Evolutionary conservation across 1,140 invertebrate genomes (phyloP).

Genomic region (Luehdorfia chinensis): DNA sequence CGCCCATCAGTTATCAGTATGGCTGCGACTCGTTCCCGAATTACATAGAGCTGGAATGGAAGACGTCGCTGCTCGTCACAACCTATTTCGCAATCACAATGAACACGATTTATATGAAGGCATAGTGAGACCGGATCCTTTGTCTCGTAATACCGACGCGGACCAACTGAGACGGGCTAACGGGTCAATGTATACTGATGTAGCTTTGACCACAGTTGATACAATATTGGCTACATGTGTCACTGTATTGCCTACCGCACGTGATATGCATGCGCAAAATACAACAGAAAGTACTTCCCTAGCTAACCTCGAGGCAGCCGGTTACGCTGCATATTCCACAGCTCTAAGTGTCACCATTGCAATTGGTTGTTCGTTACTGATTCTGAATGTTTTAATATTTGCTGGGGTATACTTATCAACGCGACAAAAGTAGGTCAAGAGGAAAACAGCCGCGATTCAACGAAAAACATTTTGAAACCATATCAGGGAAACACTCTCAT

Average conservation of each 20-base stretch:
- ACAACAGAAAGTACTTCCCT: constrained; percentile 81
- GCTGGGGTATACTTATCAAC: constrained; percentile 91
- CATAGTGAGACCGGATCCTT: constrained; percentile 87
- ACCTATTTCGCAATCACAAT: constrained; percentile 89
- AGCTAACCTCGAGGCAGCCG: constrained; percentile 85
- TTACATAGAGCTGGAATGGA: constrained; percentile 93
- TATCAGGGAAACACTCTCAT: constrained; percentile 81
- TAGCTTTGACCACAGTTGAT: constrained; percentile 67
- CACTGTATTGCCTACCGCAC: constrained; percentile 60
- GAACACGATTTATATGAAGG: constrained; percentile 90
- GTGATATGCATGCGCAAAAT: constrained; percentile 64
- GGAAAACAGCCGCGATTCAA: constrained; percentile 75
- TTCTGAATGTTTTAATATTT: constrained; percentile 93
- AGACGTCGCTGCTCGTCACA: constrained; percentile 89
- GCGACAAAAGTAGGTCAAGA: constrained; percentile 86
- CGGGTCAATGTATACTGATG: constrained; percentile 59
- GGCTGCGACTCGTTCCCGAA: constrained; percentile 95
- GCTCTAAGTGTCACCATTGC: constrained; percentile 92
- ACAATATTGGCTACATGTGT: constrained; percentile 69
- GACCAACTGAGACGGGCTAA: constrained; percentile 54
- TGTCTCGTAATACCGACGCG: constrained; percentile 54
- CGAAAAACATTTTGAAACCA: constrained; percentile 84
- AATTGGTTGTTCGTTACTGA: constrained; percentile 90
- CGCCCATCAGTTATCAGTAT: constrained; percentile 95
- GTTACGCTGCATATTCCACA: constrained; percentile 88